Evolutionary conservation across 35 echinoderm and acorn worm species (phyloP), one percentile per base, ranked within the genome.

Genomic region (Chiridota heheva): DNA sequence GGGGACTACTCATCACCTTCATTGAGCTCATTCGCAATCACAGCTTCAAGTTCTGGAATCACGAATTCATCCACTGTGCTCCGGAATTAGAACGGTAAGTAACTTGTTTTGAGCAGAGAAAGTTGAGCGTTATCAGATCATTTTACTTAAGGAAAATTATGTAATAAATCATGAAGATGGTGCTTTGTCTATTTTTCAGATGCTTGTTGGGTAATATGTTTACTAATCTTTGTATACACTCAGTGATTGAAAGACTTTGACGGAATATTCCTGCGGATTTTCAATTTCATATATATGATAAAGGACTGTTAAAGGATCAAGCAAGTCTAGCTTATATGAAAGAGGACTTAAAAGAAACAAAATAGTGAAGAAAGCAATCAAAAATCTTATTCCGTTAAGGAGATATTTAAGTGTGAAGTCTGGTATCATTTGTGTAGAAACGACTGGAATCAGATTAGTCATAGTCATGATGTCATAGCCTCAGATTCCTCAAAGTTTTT

Each of bases 1-100:
- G 94, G 94, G 94, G 88, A 55, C 69, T 91, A 26, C 80, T 97
- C 10, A 97, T 97, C 60, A 98, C 95, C 40, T 98, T 98, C 81
- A 98, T 98, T 35, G 95, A 98, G 58, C 81, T 98, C 36, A 98
- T 98, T 81, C 83, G 84, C 18, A 92, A 98, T 47, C 95, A 81
- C 3, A 87, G 60, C 89, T 98, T 92, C 70, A 98, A 98, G 63
- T 98, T 98, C 66, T 98, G 95, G 95, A 92, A 86, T 42, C 95
- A 98, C 72, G 89, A 98, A 64, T 98, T 98, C 83, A 84, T 91
- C 40, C 89, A 91, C 67, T 92, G 89, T 78, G 88, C 95, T 60
- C 95, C 95, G 18, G 89, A 98, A 69, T 84, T 98, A 32, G 90
- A 98, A 70, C 85, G 90, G 95, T 98, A 81, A 92, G 95, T 91